Evolutionary conservation across 2,113 vertebrate species (phyloP).

Genomic region (Atlantisia rogersi): DNA sequence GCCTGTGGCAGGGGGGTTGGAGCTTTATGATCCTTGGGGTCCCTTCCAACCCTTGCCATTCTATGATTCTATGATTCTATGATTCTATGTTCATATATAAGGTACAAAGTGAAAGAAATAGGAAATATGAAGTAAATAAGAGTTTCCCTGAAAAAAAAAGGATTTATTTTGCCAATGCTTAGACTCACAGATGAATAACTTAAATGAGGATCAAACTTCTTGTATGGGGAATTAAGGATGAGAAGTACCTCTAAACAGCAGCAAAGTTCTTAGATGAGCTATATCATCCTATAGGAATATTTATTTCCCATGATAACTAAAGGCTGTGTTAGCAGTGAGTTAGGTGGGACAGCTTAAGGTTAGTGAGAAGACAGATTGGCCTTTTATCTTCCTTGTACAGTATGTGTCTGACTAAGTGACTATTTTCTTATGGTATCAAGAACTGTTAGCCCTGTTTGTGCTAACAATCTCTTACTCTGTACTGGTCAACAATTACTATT

Average conservation of each 20-base stretch:
- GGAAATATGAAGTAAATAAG: not conserved
- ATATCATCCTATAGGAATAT: not conserved
- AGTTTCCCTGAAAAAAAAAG: not conserved
- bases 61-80: no score
- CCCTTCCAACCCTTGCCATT: no score
- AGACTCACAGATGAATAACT: not conserved
- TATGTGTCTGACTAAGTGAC: not conserved
- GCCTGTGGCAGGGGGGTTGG: no score
- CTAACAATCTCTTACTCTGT: not conserved
- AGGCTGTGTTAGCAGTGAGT: not conserved
- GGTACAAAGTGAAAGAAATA: not conserved
- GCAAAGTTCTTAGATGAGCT: not conserved
- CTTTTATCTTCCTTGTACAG: not conserved
- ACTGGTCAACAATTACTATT: not conserved
- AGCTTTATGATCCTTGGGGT: no score
- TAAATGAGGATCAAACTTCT: not conserved
- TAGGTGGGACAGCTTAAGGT: accelerated
- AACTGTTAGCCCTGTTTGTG: not conserved
- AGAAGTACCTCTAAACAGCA: not conserved
- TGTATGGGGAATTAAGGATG: not conserved
- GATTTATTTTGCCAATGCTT: not conserved
- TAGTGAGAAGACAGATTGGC: not conserved
- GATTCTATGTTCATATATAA: not conserved
- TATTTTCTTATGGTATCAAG: no score
- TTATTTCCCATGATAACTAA: not conserved